These are phyloP conservation scores for Drosophila parthenogenetica DNA, from an alignment of 2,888 invertebrate species.

Conservation along the genomic window DNA sequence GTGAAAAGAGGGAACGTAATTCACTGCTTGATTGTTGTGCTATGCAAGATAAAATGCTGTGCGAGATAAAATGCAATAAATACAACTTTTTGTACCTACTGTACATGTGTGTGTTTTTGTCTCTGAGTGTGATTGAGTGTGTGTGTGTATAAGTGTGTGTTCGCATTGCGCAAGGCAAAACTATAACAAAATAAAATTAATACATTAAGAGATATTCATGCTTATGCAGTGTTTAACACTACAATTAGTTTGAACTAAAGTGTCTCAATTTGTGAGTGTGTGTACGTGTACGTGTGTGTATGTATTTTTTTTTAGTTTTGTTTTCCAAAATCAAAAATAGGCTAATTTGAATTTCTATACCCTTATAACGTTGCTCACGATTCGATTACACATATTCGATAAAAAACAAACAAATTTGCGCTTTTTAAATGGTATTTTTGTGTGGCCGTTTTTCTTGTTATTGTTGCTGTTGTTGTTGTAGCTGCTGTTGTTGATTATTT, in stretches of 20 bases:
- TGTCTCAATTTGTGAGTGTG: slow-evolving; percentile 65
- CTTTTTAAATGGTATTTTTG: slow-evolving; percentile 46
- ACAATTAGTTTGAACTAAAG: slow-evolving; percentile 76
- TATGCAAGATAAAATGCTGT: slow-evolving; percentile 65
- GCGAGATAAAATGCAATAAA: slow-evolving; percentile 71
- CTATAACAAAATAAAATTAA: slow-evolving; percentile 75
- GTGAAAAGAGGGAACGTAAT: slow-evolving; percentile 1
- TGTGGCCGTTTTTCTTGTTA: slow-evolving; percentile 45
- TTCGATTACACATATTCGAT: slow-evolving; percentile 77
- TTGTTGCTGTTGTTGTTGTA: slow-evolving; percentile 34
- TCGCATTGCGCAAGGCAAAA: slow-evolving; percentile 57
- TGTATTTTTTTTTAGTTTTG: slow-evolving; percentile 18
- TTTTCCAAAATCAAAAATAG: slow-evolving; percentile 64
- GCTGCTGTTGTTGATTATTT: slow-evolving; percentile 43
- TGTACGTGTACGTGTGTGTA: slow-evolving; percentile 32
- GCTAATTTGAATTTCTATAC: slow-evolving; percentile 67
- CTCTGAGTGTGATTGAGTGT: slow-evolving; percentile 35
- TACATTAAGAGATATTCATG: slow-evolving; percentile 74
- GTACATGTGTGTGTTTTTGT: slow-evolving; percentile 41
- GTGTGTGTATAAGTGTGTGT: slow-evolving; percentile 34
- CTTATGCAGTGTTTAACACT: slow-evolving; percentile 76
- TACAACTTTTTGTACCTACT: slow-evolving; percentile 47
- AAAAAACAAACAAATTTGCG: slow-evolving; percentile 63
- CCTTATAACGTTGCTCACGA: slow-evolving; percentile 74
- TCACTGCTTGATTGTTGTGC: slow-evolving; percentile 41